Evolutionary conservation across 2,888 invertebrate species (phyloP).

Genomic region (Eupithecia tripunctaria): DNA sequence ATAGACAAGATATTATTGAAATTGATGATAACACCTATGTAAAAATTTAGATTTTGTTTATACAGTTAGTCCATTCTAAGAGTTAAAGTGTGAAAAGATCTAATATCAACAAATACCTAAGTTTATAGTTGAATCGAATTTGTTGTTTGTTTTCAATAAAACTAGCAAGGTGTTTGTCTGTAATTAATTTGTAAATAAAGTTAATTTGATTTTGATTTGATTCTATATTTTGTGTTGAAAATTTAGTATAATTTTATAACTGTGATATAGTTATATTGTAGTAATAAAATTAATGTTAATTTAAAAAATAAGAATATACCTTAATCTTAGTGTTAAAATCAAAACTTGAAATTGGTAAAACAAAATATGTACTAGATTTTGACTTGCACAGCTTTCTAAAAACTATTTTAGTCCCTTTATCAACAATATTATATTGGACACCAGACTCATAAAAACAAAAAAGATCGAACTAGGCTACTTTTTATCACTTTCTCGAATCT

Average conservation of each 20-base stretch:
- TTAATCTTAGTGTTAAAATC: neutral
- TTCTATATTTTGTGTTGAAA: neutral
- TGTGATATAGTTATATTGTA: slow-evolving; percentile 39
- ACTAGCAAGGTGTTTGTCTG: neutral
- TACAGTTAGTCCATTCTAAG: neutral
- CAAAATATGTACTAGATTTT: no score
- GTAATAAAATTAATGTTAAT: slow-evolving; percentile 5
- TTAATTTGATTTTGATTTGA: neutral
- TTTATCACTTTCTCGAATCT: no score
- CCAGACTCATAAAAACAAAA: no score
- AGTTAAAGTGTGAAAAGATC: neutral
- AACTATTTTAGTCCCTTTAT: no score
- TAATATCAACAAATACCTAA: neutral
- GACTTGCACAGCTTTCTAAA: no score
- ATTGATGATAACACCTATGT: slow-evolving; percentile 78
- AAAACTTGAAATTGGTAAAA: neutral
- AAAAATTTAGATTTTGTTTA: slow-evolving; percentile 59
- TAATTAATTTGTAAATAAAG: neutral
- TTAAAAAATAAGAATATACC: neutral
- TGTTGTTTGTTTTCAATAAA: neutral
- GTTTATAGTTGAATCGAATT: neutral
- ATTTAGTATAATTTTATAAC: slow-evolving; percentile 8
- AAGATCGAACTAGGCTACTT: no score
- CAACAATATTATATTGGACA: no score
- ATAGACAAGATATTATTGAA: slow-evolving; percentile 78